These are phyloP conservation scores for Alouatta palliata DNA, from an alignment of 2,113 vertebrate species.

Conservation along the genomic window DNA sequence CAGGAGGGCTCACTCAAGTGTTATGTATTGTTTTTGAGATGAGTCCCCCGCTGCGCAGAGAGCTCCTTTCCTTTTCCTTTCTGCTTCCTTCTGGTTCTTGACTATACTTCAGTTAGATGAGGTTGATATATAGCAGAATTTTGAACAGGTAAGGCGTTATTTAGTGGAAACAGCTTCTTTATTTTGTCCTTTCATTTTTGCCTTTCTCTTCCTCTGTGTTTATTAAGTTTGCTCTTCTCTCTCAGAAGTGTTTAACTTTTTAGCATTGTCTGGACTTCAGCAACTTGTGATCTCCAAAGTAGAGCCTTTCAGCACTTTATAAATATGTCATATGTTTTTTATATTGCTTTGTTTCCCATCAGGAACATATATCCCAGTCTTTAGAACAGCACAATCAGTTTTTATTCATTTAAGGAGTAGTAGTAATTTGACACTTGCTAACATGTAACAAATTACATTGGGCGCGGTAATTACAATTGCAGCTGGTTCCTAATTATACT, in stretches of 20 bases:
- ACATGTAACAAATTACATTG: slow-evolving; percentile 77
- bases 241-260: slow-evolving; percentile 46
- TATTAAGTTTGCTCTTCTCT: slow-evolving; percentile 55
- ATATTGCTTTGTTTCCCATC: slow-evolving; percentile 61
- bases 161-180: slow-evolving; percentile 40
- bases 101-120: neutral
- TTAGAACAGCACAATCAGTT: slow-evolving; percentile 64
- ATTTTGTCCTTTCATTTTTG: slow-evolving; percentile 41
- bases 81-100: neutral
- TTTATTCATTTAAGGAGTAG: slow-evolving; percentile 74
- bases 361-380: slow-evolving; percentile 57
- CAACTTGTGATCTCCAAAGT: slow-evolving; percentile 67
- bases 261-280: slow-evolving; percentile 59
- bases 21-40: neutral
- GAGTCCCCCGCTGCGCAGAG: neutral
- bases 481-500: slow-evolving; percentile 75
- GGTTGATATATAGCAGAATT: neutral
- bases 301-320: slow-evolving; percentile 74
- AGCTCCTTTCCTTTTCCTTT: neutral
- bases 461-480: slow-evolving; percentile 71
- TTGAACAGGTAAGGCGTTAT: slow-evolving; percentile 9
- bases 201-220: slow-evolving; percentile 19
- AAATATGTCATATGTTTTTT: slow-evolving; percentile 71
- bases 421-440: slow-evolving; percentile 77
- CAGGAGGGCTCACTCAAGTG: too few relatives aligned